These are phyloP conservation scores for Balaeniceps rex DNA, from an alignment of 2,113 vertebrate genomes.

Conservation along the genomic window DNA sequence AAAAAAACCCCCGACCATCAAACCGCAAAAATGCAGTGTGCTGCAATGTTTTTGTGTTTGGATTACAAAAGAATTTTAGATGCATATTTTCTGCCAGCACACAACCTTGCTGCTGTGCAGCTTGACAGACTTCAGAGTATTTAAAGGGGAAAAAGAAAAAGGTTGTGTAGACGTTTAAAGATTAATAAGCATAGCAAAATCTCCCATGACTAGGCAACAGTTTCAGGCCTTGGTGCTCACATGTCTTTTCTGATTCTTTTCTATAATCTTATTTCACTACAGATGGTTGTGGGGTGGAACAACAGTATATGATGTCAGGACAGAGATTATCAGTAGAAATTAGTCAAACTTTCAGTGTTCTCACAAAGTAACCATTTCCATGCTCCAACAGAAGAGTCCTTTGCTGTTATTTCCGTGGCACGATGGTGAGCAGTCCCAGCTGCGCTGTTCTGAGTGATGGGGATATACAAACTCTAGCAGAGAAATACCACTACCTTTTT, in stretches of 20 bases:
- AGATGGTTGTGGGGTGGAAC: neutral
- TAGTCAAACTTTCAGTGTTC: neutral
- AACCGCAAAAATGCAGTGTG: neutral
- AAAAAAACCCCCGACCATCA: neutral
- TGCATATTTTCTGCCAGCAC: neutral
- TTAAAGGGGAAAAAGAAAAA: neutral
- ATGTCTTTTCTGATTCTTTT: neutral
- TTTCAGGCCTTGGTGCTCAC: neutral
- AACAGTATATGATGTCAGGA: neutral
- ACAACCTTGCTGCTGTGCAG: neutral
- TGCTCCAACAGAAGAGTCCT: neutral
- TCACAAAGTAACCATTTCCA: neutral
- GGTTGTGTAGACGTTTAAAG: neutral
- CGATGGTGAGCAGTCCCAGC: neutral
- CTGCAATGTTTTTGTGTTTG: neutral
- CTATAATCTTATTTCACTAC: neutral
- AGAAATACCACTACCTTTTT: neutral
- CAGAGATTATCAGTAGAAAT: constrained; percentile 39
- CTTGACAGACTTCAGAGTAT: neutral
- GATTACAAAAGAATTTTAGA: neutral
- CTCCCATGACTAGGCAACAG: neutral
- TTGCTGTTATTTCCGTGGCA: neutral
- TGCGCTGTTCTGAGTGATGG: neutral
- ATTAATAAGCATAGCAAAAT: neutral
- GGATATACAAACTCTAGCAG: neutral